Conservation (phyloP, 2,797 vertebrate species). For the Sylvia borin region DNA sequence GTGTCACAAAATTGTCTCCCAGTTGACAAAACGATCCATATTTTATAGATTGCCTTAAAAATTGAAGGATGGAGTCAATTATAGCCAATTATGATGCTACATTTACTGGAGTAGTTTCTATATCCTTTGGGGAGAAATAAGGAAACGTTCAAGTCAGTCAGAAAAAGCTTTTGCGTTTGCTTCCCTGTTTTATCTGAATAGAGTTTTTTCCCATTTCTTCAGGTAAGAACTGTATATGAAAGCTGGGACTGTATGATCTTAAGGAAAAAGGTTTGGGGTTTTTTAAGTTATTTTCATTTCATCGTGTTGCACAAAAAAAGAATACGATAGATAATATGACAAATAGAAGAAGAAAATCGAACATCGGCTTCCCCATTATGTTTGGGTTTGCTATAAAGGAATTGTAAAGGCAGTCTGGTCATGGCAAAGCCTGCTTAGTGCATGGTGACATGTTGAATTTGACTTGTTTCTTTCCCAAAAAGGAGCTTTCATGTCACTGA, state of each 20-base stretch:
- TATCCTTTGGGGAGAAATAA: conserved; percentile 76
- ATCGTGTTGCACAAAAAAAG: background rate
- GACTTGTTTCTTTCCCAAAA: background rate
- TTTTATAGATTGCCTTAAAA: conserved; percentile 77
- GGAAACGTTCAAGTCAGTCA: conserved; percentile 71
- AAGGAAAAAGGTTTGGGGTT: background rate
- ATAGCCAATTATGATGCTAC: conserved; percentile 76
- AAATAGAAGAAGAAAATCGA: background rate
- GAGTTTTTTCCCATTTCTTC: conserved; percentile 13
- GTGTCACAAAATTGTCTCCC: conserved; percentile 76
- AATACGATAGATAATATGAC: background rate
- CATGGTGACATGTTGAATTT: background rate
- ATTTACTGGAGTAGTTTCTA: conserved; percentile 71
- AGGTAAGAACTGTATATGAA: background rate
- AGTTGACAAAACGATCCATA: conserved; percentile 76
- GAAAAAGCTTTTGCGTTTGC: conserved; percentile 63
- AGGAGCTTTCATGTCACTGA: background rate
- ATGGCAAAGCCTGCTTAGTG: background rate
- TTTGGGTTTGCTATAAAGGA: background rate
- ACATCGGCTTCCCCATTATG: background rate
- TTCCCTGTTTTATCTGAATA: conserved; percentile 15
- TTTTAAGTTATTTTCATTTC: background rate
- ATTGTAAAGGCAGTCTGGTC: background rate
- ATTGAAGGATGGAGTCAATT: conserved; percentile 78
- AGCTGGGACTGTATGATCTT: conserved; percentile 35